Evolutionary conservation across 2,797 vertebrate species (phyloP).

Genomic region (Gobionotothen gibberifrons): DNA sequence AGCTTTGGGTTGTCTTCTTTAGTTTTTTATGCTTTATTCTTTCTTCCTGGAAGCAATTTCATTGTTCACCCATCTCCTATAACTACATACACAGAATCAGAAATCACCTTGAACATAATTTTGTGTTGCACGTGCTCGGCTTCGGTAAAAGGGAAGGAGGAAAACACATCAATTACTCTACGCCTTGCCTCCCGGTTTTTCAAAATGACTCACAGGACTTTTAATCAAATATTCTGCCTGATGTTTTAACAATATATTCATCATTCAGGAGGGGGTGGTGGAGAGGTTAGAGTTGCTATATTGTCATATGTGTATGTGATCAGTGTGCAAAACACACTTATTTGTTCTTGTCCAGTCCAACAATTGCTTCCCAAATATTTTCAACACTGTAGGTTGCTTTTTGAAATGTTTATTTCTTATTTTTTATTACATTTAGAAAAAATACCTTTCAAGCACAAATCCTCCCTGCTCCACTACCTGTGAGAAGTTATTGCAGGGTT

Average conservation of each 20-base stretch:
- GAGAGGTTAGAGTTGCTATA: conserved; percentile 2
- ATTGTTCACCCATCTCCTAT: conserved; percentile 9
- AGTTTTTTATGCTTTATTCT: neutral
- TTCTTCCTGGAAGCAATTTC: conserved; percentile 15
- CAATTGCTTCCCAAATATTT: neutral
- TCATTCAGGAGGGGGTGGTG: neutral
- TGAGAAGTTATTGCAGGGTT: too few relatives aligned
- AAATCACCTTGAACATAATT: conserved; percentile 15
- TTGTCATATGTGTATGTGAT: conserved; percentile 7
- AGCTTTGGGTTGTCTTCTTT: conserved; percentile 16
- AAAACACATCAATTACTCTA: neutral
- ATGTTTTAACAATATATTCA: conserved; percentile 12
- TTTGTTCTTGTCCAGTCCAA: neutral
- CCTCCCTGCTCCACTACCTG: too few relatives aligned
- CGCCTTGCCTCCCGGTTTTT: neutral
- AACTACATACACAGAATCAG: conserved; percentile 2
- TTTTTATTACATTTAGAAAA: neutral
- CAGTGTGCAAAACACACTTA: neutral
- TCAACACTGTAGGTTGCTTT: neutral
- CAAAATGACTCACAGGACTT: neutral
- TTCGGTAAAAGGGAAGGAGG: neutral
- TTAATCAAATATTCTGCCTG: conserved; percentile 11
- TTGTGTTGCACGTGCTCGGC: neutral
- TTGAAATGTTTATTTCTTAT: neutral
- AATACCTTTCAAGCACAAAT: neutral